Percentiles rank a stretch among this genome's conserved stretches.
Conservation (phyloP, 1,140 invertebrate genomes). For the Acyrthosiphon pisum region DNA sequence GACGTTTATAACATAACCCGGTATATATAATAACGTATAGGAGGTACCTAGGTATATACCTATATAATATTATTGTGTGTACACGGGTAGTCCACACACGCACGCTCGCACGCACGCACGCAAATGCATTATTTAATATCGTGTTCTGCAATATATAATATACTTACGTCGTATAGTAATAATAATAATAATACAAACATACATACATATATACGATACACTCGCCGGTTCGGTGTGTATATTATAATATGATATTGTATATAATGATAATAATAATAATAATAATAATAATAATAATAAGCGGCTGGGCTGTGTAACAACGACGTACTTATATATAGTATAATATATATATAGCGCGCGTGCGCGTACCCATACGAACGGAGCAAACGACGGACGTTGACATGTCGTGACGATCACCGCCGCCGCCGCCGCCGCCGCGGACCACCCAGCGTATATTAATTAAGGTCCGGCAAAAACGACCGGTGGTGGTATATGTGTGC, state of each 20-base stretch:
- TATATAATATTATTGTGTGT: background rate
- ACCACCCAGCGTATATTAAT: slow-evolving; percentile 55
- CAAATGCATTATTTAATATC: slow-evolving; percentile 22
- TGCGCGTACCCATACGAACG: background rate
- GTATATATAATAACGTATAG: background rate
- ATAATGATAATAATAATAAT: too few relatives aligned
- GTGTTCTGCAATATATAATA: slow-evolving; percentile 13
- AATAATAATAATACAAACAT: background rate
- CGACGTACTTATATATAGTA: background rate
- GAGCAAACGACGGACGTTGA: slow-evolving; percentile 33
- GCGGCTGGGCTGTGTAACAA: background rate
- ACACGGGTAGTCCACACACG: background rate
- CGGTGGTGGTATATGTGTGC: background rate
- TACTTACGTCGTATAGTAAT: background rate
- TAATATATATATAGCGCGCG: background rate
- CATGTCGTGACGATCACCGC: slow-evolving; percentile 47
- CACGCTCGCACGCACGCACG: background rate
- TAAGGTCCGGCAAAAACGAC: slow-evolving; percentile 43
- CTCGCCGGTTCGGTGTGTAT: background rate
- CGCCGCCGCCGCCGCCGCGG: slow-evolving; percentile 14
- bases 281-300: background rate
- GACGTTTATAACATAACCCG: background rate
- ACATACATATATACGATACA: background rate
- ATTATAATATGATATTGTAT: background rate
- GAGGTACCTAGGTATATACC: background rate